Percentiles rank a stretch among this genome's conserved stretches.
Conservation (phyloP, 2,113 vertebrate genomes). For the Pipa parva region DNA sequence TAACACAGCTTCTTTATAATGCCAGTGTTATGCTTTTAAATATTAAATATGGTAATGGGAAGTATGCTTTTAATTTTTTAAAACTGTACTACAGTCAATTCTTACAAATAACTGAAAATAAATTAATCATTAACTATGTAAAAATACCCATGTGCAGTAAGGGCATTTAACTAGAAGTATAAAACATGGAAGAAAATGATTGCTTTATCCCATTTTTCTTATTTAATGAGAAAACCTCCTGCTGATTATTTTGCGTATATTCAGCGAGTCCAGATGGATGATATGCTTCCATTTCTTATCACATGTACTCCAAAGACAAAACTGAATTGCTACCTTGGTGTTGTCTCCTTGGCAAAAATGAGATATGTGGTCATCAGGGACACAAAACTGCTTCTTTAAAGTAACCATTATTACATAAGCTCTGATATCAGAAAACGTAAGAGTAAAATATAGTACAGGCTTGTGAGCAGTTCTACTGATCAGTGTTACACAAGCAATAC, state of each 20-base stretch:
- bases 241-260: too few relatives aligned
- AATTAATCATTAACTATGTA: not conserved
- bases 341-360: constrained; percentile 17
- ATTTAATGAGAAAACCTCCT: too few relatives aligned
- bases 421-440: not conserved
- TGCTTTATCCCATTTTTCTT: too few relatives aligned
- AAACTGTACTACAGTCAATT: too few relatives aligned
- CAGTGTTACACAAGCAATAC: too few relatives aligned
- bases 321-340: constrained; percentile 1
- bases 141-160: not conserved
- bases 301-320: not conserved
- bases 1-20: not conserved
- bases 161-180: not conserved
- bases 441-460: constrained; percentile 1
- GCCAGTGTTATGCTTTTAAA: not conserved
- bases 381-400: not conserved
- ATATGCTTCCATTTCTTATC: too few relatives aligned
- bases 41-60: too few relatives aligned
- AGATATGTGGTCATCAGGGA: constrained; percentile 5
- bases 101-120: too few relatives aligned
- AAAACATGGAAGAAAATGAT: not conserved
- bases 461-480: not conserved
- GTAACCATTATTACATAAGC: not conserved
- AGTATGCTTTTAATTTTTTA: too few relatives aligned
- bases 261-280: too few relatives aligned